Evolutionary conservation across 2,888 invertebrate genomes (phyloP), one percentile per base, ranked within the genome.

Genomic region (Mongoloraphidia duomilia): DNA sequence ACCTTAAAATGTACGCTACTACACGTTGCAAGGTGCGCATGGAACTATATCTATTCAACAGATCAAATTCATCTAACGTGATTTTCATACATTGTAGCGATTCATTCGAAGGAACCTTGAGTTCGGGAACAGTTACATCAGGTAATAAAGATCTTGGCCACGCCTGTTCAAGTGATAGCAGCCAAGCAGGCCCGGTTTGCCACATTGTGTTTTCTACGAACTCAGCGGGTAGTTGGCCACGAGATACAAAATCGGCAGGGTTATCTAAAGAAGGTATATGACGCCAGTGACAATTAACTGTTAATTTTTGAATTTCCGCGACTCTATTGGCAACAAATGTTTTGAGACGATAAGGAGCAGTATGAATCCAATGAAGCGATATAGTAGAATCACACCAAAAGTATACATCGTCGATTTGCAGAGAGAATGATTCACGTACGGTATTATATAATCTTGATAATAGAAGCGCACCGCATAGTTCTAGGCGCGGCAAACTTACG

Each of bases 161-260:
- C 56, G 9, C 54, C 49, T 34, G 47, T 37, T 10, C 55, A 37
- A 5, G 51, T 43, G 3, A 50, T 51, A 9, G 53, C 11, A 49
- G 56, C 54, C 11, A 54, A 34, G 34, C 51, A 51, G 17, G 58
- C 49, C 17, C 54, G 13, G 9, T 50, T 44, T 41, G 51, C 52
- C 37, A 50, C 34, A 12, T 53, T 52, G 8, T 52, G 35, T 42
- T 56, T 53, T 34, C 54, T 17, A 40, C 57, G 54, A 38, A 57
- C 42, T 8, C 56, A 54, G 8, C 8, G 37, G 37, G 34, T 11
- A 14, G n/a, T n/a, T 17, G 8, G 9, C 59, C 59, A 14, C 60
- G 42, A 0, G 59, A 60, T 1, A 57, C 54, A 9, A 54, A 55
- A 44, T 59, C 59, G n/a, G 59, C 58, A 1, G 59, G 58, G 46